These are phyloP conservation scores for Gnatocerus cornutus DNA, from an alignment of 2,888 invertebrate species.

Conservation along the genomic window DNA sequence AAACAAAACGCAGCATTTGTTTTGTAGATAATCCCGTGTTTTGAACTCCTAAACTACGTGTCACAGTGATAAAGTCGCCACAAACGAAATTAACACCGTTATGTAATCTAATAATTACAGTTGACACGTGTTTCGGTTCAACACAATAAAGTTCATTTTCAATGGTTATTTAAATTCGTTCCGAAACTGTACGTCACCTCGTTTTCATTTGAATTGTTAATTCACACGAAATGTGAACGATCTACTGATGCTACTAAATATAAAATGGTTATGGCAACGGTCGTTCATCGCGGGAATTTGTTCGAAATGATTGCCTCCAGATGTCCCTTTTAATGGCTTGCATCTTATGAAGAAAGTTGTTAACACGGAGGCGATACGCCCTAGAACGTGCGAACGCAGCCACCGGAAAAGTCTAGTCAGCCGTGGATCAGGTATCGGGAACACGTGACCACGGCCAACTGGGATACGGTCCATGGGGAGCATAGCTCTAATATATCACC, in stretches of 20 bases:
- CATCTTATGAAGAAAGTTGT: constrained; percentile 41
- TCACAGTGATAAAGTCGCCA: constrained; percentile 33
- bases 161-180: constrained; percentile 37
- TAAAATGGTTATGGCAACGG: constrained; percentile 23
- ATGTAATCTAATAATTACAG: constrained; percentile 36
- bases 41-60: constrained; percentile 31
- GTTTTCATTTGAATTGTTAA: constrained; percentile 41
- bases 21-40: constrained; percentile 34
- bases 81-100: constrained; percentile 39
- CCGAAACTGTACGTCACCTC: constrained; percentile 14
- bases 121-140: constrained; percentile 34
- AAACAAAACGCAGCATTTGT: constrained; percentile 17
- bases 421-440: constrained; percentile 26
- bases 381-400: constrained; percentile 32
- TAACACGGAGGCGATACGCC: constrained; percentile 43
- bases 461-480: background rate
- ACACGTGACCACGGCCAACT: constrained; percentile 18
- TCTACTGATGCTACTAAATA: constrained; percentile 19
- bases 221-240: constrained; percentile 29
- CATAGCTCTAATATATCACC: too few species aligned
- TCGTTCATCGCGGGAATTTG: constrained; percentile 34
- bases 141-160: constrained; percentile 36
- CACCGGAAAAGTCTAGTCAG: constrained; percentile 39
- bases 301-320: constrained; percentile 33
- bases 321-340: constrained; percentile 35